Evolutionary conservation across 2,113 vertebrate genomes (phyloP), one percentile per base, ranked within the genome.

Genomic region (Istiophorus platypterus): DNA sequence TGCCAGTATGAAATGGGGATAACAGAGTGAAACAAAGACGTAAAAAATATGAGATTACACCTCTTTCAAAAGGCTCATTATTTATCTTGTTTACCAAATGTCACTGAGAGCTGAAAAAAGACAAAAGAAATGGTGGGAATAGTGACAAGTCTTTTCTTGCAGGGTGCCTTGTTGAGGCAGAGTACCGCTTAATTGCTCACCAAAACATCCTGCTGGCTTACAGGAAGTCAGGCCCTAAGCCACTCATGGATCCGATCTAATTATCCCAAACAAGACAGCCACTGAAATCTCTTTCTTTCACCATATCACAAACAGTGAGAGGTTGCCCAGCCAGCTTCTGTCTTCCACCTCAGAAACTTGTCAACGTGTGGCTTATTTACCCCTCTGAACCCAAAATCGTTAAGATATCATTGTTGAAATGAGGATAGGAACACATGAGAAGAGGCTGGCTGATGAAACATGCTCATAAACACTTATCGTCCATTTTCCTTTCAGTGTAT

Each of bases 221-320:
- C 47, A 84, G 52, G 54, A 61, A 83, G 82, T 66, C 41, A 10
- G 63, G 42, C 69, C 17, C 49, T 11, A 41, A 72, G 63, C 66
- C 9, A 4, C 27, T 77, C 6, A 27, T 9, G 14, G 29, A 34
- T 54, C 41, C 7, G 0, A 52, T 84, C 63, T 76, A 82, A 91
- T 91, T 81, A 89, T 79, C 37, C 69, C 57, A 58, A 74, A 79
- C 77, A 81, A 79, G 86, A 71, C 77, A 52, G 54, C 59, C 29
- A 68, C 22, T 83, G 70, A 81, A 65, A 31, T 65, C 14, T 78
- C 31, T 83, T 66, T 83, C 56, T 78, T 51, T 65, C 54, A 72
- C n/a, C 31, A 10, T 59, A 42, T 78, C 41, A 68, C 45, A 77
- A 56, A 69, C 39, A 78, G n/a, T n/a, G 18, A 18, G 18, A 77